Base-by-base conservation (phyloP, 2,888 invertebrate species). In the Rhopalosiphum nymphaeae region DNA sequence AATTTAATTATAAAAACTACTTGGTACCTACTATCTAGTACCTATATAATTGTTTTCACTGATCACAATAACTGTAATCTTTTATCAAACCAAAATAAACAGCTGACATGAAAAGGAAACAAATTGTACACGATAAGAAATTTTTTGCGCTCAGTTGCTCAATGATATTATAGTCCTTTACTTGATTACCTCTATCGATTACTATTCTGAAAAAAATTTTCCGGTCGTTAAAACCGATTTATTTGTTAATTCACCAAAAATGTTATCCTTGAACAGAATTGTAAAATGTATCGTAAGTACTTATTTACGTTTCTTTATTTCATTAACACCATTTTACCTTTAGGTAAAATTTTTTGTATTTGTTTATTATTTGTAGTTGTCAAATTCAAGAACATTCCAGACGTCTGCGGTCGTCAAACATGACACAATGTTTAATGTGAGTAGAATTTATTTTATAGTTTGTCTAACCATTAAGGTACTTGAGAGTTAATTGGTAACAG, bases 391-490 rank as follows among this genome's bases (percentile, higher is more conserved):
- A 91, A 91, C 94, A 0, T 91, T 94, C 49, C 94, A 94, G 67
- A 94, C 94, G 13, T 91, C 94, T 21, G 91, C 90, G 25, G 86
- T 91, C 7, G 85, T 94, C n/a, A 85, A n/a, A 94, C 94, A 94
- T 13, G 91, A 94, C 26, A 61, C 94, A 29, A 85, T 94, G 90
- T 94, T 86, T 44, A 94, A 94, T 44, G 94, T 94, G 61, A 94
- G 94, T 91, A 49, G 21, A 95, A 95, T 44, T 95, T n/a, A 46
- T 9, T 25, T 90, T 46, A n/a, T 44, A 16, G 10, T n/a, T 61
- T 25, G 26, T 26, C 29, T n/a, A 29, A 29, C 9, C 29, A 29
- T 29, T 86, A 46, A 0, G 29, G 44, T 29, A 29, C 46, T 46
- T 46, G 16, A 29, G 29, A 78, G 2, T 78, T 78, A 16, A 36